These are phyloP conservation scores for Avahi laniger DNA, from an alignment of 2,797 vertebrate genomes.

Conservation along the genomic window DNA sequence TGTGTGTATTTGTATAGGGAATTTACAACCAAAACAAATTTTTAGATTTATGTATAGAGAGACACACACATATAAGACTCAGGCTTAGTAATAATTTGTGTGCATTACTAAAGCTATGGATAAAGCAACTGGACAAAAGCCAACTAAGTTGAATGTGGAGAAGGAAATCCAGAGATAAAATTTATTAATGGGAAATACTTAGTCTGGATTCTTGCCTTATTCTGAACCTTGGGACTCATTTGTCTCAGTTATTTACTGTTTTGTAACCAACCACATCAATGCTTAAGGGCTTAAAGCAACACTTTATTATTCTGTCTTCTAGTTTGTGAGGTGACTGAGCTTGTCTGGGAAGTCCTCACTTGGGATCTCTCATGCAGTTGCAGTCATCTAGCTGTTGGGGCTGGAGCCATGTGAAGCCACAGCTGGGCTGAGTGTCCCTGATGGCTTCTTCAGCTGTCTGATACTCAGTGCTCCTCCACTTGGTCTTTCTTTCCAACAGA, in stretches of 20 bases:
- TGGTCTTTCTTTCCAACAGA: background rate
- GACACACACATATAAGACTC: background rate
- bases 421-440: background rate
- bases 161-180: background rate
- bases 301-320: background rate
- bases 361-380: background rate
- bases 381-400: background rate
- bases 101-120: background rate
- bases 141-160: background rate
- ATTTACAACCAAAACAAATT: background rate
- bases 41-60: background rate
- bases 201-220: conserved; percentile 11
- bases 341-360: background rate
- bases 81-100: background rate
- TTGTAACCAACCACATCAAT: background rate
- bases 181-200: background rate
- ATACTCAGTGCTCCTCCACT: background rate
- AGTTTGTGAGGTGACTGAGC: background rate
- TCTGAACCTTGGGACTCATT: background rate
- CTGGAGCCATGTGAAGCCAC: background rate
- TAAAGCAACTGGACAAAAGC: background rate
- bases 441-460: background rate
- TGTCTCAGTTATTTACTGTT: background rate
- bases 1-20: background rate
- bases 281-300: background rate